A percentile compares a stretch with the other conserved stretches of the same genome.
phyloP scores from a whole-genome alignment of 2,888 invertebrate genomes.

The Orthonychiurus folsomi region DNA sequence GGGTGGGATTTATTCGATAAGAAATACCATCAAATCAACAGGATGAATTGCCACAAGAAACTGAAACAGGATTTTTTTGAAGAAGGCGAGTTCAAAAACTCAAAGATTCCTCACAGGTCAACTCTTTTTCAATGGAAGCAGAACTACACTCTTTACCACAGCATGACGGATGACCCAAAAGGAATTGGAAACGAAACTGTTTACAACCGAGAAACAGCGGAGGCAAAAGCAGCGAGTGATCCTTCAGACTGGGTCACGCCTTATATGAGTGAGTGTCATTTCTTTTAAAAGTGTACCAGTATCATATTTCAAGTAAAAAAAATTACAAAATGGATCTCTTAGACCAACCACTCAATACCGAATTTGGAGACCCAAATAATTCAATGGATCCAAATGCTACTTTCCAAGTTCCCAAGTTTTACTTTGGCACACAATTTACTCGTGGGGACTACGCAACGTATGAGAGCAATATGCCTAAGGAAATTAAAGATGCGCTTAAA shows the following conservation, averaged over 20 bases:
- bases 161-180: no score
- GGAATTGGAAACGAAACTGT: not conserved
- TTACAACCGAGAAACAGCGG: not conserved
- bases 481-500: not conserved
- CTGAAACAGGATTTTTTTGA: not conserved
- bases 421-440: not conserved
- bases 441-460: not conserved
- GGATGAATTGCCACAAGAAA: not conserved
- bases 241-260: not conserved
- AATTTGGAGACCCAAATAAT: not conserved
- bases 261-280: no score
- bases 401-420: not conserved
- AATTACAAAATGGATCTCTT: no score
- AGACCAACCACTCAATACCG: no score
- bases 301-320: no score
- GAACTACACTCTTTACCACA: not conserved
- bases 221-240: not conserved
- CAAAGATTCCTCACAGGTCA: not conserved
- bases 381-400: not conserved
- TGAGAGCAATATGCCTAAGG: not conserved
- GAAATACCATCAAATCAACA: not conserved
- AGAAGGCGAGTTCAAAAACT: not conserved
- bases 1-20: not conserved
- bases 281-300: no score
- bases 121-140: not conserved